Conservation (phyloP, 2,113 vertebrate species). For the Phainopepla nitens region DNA sequence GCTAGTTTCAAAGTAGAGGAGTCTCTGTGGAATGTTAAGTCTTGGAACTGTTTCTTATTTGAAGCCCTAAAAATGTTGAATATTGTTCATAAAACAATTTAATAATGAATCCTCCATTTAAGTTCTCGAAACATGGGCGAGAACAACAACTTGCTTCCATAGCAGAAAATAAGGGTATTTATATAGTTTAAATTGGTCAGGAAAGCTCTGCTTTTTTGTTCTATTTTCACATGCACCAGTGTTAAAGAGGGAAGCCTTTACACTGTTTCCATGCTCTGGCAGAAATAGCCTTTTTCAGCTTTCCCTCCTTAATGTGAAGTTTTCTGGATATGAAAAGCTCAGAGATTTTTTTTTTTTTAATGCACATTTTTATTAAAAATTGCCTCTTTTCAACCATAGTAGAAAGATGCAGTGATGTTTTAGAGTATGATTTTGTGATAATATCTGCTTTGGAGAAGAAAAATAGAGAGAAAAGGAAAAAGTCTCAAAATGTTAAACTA, state of each 20-base stretch:
- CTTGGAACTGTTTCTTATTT: background rate
- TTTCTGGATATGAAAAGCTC: background rate
- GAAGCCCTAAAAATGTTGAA: background rate
- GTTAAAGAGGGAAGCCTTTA: background rate
- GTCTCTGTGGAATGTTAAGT: background rate
- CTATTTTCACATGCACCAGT: background rate
- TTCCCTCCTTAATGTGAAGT: background rate
- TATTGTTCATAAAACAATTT: background rate
- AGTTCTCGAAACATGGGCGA: background rate
- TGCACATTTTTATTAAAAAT: background rate
- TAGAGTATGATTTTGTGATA: background rate
- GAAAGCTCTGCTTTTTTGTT: background rate
- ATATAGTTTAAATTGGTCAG: background rate
- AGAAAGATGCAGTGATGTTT: background rate
- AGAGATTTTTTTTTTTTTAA: background rate
- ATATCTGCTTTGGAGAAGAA: background rate
- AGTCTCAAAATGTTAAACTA: background rate
- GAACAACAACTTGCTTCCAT: background rate
- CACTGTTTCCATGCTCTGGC: background rate
- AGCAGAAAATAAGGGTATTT: background rate
- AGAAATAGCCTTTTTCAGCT: background rate
- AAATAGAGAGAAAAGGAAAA: background rate
- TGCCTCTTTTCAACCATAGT: background rate
- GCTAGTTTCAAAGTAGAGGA: background rate
- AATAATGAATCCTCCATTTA: background rate